Base-by-base conservation (phyloP, 35 echinoderm and acorn worm species). In the Heliocidaris erythrogramma region DNA sequence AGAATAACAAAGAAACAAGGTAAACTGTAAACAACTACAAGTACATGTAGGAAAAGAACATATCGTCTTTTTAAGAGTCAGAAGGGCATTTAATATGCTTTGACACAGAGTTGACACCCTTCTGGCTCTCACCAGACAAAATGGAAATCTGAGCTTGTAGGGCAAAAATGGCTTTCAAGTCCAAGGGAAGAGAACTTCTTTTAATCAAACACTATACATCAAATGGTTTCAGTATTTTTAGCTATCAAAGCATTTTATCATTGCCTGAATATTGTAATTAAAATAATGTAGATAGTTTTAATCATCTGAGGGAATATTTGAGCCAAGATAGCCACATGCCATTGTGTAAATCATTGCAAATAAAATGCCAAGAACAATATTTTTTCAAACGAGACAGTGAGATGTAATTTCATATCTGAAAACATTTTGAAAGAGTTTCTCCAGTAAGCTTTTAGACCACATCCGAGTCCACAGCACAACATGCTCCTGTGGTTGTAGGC, bases 371-470 rank as follows among this genome's bases (percentile, higher is more conserved):
- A 78, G 65, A 18, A 78, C 65, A 78, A 29, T 78, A 78, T 78
- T 78, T 78, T 42, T 78, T 6, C 2, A n/a, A 78, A 27, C 21
- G 17, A n/a, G 17, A 24, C 65, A n/a, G n/a, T n/a, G 27, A 78
- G 65, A 78, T 78, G 65, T 78, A 78, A 78, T 78, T 78, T 78
- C 65, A 78, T 78, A 78, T 78, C 65, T n/a, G 65, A 78, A 78
- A 78, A 78, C 65, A 78, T 78, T 78, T 78, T 78, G 65, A 21
- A n/a, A 27, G 65, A 78, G 21, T 27, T 78, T 78, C 65, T 78
- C 65, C 65, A n/a, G 0, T 78, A 78, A 78, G 52, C 52, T 21
- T 69, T 14, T 6, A 8, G 21, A 78, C 65, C 18, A n/a, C 65
- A 78, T 78, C 21, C 18, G 65, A 78, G 1, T 42, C 3, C 21